Percentiles rank a stretch among this genome's conserved stretches.
Evolutionary conservation across 2,888 invertebrate genomes (phyloP).

Genomic region (Campopleginae sp.): DNA sequence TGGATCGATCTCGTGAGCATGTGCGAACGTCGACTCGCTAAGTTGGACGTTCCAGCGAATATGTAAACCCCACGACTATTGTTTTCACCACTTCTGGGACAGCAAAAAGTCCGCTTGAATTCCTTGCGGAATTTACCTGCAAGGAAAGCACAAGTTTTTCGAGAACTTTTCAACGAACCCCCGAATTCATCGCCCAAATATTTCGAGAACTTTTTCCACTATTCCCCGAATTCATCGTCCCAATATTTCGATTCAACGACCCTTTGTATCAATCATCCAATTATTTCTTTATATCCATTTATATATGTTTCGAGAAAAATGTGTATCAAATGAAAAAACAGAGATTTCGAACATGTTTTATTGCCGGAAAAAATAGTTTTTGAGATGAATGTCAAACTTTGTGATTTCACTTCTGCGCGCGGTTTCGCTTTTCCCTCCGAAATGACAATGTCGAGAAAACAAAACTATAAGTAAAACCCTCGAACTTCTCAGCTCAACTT

Average conservation of each 20-base stretch:
- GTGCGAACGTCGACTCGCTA: slow-evolving; percentile 56
- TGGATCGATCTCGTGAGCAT: slow-evolving; percentile 73
- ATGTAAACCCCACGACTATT: slow-evolving; percentile 72
- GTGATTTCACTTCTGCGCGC: not conserved
- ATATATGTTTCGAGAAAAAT: not conserved
- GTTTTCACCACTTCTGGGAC: slow-evolving; percentile 68
- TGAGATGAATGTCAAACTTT: not conserved
- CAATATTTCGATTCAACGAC: too few species aligned
- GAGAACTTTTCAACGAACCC: not conserved
- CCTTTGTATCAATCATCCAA: not conserved
- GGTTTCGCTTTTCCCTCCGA: not conserved
- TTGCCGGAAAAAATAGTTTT: not conserved
- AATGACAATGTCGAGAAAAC: not conserved
- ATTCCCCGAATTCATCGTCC: not conserved
- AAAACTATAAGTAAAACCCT: too few species aligned
- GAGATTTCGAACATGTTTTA: not conserved
- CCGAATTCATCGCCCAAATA: not conserved
- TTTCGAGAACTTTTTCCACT: not conserved
- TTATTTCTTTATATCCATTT: not conserved
- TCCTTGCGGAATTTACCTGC: slow-evolving; percentile 85
- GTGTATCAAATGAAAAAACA: not conserved
- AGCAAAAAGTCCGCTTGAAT: slow-evolving; percentile 83
- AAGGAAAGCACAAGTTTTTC: slow-evolving; percentile 43
- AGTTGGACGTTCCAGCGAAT: slow-evolving; percentile 71
- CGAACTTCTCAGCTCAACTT: slow-evolving; percentile 1